Evolutionary conservation across 2,888 invertebrate genomes (phyloP), one percentile per base, ranked within the genome.

Genomic region (Megaustenia siamemsis): DNA sequence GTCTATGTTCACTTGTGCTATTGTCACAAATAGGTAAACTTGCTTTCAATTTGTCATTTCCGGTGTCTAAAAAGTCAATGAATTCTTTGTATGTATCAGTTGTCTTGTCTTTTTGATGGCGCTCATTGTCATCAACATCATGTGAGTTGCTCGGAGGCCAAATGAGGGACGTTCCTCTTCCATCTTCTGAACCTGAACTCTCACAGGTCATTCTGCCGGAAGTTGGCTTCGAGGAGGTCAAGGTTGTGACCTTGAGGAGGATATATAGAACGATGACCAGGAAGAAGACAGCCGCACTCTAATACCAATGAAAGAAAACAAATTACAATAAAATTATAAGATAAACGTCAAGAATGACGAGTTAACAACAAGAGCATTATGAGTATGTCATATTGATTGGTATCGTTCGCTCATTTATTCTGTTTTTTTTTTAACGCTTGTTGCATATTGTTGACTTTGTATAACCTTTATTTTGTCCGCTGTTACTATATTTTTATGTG

Each of bases 171-270:
- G 2, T 43, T n/a, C n/a, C 71, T 1, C 1, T 73, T 8, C 45
- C 71, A 2, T 43, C 8, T 15, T 12, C 71, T 45, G 45, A 45
- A 28, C 0, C 69, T 40, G 24, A 6, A 6, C 0, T 69, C 21
- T 24, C 40, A 24, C 40, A 69, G 8, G 15, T 60, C 12, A 28
- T 63, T 18, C 24, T 63, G 0, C 1, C 49, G 24, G 68, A 21
- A 2, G 45, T 4, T 8, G 32, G n/a, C 24, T 12, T 18, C 1
- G 24, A 43, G 5, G 35, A 35, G 0, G n/a, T 21, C 35, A 49
- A 24, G 38, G 15, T 24, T n/a, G 53, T 35, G 69, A 35, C 10
- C 15, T 80, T 80, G 53, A 80, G 69, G 49, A 69, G 28, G n/a
- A 24, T 69, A 28, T 53, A 69, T 0, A 69, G 12, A 5, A 80